phyloP scores from a whole-genome alignment of 2,888 invertebrate species.

The Digitonthophagus gazella region DNA sequence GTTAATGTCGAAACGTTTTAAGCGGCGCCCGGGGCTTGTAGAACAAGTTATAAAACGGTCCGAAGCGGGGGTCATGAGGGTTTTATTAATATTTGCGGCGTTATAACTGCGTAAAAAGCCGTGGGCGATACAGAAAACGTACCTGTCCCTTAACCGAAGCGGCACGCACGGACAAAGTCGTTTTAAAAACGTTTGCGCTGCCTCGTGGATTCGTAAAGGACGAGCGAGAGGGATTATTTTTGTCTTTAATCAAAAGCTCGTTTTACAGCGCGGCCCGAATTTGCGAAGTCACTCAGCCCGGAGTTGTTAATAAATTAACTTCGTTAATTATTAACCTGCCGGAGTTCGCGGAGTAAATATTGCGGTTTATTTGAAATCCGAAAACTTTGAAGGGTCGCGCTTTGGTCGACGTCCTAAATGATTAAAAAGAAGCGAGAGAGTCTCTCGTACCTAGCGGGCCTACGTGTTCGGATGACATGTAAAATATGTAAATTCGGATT shows the following conservation, averaged over 20 bases:
- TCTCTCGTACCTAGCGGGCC: neutral
- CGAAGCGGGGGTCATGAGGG: neutral
- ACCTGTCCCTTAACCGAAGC: neutral
- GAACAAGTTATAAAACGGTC: neutral
- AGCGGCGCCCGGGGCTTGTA: neutral
- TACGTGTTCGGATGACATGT: constrained; percentile 11
- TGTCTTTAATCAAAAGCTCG: neutral
- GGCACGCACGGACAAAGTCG: neutral
- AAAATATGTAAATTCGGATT: constrained; percentile 16
- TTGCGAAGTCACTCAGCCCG: neutral
- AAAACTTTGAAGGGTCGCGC: neutral
- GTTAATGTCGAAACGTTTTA: neutral
- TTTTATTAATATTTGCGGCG: neutral
- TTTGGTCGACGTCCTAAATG: neutral
- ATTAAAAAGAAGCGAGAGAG: neutral
- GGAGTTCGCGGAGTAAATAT: neutral
- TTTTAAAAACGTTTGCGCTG: neutral
- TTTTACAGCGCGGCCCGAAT: neutral
- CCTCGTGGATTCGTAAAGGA: neutral
- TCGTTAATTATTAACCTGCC: neutral
- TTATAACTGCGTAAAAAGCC: neutral
- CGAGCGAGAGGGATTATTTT: neutral
- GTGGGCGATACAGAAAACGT: neutral
- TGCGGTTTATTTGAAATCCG: neutral
- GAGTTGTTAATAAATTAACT: neutral